These are phyloP conservation scores for Charanyca ferruginea DNA, from an alignment of 2,888 invertebrate genomes.

Conservation along the genomic window DNA sequence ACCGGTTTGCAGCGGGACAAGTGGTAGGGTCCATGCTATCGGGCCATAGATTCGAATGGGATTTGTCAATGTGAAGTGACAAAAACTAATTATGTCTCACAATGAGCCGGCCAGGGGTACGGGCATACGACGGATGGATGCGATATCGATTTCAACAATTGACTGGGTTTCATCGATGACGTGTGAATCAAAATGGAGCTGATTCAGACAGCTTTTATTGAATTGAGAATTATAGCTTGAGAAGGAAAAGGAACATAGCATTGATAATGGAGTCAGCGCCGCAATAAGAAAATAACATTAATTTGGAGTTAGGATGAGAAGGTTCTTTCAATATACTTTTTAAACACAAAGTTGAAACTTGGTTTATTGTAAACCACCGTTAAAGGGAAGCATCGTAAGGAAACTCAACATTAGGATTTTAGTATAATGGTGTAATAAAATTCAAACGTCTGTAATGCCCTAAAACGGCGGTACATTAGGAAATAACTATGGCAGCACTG, in stretches of 20 bases:
- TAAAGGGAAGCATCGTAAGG: slow-evolving; percentile 47
- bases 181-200: slow-evolving; percentile 47
- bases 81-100: slow-evolving; percentile 90
- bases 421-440: slow-evolving; percentile 53
- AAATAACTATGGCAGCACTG: slow-evolving; percentile 9
- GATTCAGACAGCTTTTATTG: slow-evolving; percentile 40
- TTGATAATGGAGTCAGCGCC: background rate
- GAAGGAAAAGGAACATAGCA: background rate
- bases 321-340: slow-evolving; percentile 16
- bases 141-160: slow-evolving; percentile 77
- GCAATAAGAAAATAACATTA: background rate
- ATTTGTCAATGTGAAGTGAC: slow-evolving; percentile 90
- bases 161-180: slow-evolving; percentile 59
- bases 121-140: slow-evolving; percentile 74
- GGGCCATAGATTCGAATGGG: slow-evolving; percentile 81
- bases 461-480: slow-evolving; percentile 25
- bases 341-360: slow-evolving; percentile 37
- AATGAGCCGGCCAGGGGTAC: slow-evolving; percentile 82
- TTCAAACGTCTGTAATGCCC: slow-evolving; percentile 36
- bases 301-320: slow-evolving; percentile 9
- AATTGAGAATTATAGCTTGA: slow-evolving; percentile 22
- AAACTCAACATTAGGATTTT: slow-evolving; percentile 42
- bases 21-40: slow-evolving; percentile 83
- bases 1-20: slow-evolving; percentile 83
- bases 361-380: slow-evolving; percentile 27